Evolutionary conservation across 2,113 vertebrate genomes (phyloP).

Genomic region (Xenopus borealis): DNA sequence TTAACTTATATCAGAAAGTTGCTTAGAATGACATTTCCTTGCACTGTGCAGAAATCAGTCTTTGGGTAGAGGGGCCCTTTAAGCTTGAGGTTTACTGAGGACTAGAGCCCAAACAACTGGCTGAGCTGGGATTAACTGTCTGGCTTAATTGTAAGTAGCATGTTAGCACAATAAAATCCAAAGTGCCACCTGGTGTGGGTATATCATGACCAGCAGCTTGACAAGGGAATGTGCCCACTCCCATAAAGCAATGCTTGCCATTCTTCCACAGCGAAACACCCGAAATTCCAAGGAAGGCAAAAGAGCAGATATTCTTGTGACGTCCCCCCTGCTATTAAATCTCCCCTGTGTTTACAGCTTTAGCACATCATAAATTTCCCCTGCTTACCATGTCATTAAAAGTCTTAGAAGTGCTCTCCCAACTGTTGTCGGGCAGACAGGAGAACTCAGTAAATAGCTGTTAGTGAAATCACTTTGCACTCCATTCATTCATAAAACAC

Average conservation of each 20-base stretch:
- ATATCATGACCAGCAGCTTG: neutral
- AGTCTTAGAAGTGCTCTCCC: conserved; percentile 54
- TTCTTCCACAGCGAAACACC: conserved; percentile 30
- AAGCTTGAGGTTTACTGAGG: too few species aligned
- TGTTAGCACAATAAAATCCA: neutral
- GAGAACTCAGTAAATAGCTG: conserved; percentile 69
- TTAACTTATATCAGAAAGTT: too few species aligned
- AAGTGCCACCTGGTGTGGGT: neutral
- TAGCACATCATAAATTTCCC: conserved; percentile 70
- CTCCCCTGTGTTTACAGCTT: conserved; percentile 55
- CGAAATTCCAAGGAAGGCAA: conserved; percentile 62
- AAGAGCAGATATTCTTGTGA: conserved; percentile 49
- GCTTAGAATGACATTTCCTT: too few species aligned
- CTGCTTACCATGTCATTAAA: conserved; percentile 58
- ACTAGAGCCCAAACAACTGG: too few species aligned
- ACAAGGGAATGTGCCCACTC: neutral
- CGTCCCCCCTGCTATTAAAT: conserved; percentile 54
- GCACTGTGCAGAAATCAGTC: too few species aligned
- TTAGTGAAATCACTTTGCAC: conserved; percentile 67
- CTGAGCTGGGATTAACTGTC: too few species aligned
- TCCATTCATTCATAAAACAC: conserved; percentile 73
- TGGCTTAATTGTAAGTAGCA: neutral
- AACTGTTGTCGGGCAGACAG: conserved; percentile 59
- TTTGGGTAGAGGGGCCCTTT: too few species aligned
- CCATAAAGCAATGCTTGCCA: neutral